A percentile compares a stretch with the other conserved stretches of the same genome.
phyloP scores from a whole-genome alignment of 2,888 invertebrate genomes.

The Lasioglossum vierecki region DNA sequence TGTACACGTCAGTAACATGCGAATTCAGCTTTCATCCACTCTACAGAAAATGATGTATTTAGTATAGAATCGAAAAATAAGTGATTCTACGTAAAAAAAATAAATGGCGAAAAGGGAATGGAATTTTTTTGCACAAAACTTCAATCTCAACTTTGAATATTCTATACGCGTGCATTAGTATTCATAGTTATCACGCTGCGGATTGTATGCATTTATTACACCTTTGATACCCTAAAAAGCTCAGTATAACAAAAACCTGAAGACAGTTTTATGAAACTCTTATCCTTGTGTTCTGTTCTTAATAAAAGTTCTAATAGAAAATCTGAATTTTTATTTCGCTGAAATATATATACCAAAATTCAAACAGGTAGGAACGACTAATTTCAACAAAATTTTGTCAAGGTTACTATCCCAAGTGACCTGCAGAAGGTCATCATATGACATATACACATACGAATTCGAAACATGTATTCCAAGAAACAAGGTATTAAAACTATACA shows the following conservation, averaged over 20 bases:
- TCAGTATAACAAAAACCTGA: background rate
- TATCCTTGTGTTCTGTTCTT: background rate
- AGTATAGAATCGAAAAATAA: background rate
- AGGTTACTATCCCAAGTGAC: background rate
- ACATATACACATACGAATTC: no score
- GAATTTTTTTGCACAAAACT: background rate
- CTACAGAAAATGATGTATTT: background rate
- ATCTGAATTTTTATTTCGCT: background rate
- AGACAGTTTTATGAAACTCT: background rate
- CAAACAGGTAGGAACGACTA: background rate
- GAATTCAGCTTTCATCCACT: background rate
- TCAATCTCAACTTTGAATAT: background rate
- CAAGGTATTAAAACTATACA: no score
- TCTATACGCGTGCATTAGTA: background rate
- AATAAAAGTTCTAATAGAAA: background rate
- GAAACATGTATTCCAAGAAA: no score
- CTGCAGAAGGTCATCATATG: no score
- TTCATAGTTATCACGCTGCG: background rate
- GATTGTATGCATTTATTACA: background rate
- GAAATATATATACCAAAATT: background rate
- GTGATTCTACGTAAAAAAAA: background rate
- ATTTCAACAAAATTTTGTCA: background rate
- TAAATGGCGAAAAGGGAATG: background rate
- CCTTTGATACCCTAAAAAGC: background rate
- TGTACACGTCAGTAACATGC: background rate